A percentile compares a stretch with the other conserved stretches of the same genome.
Evolutionary conservation across 2,113 vertebrate genomes (phyloP).

Genomic region (Aphelocoma coerulescens): DNA sequence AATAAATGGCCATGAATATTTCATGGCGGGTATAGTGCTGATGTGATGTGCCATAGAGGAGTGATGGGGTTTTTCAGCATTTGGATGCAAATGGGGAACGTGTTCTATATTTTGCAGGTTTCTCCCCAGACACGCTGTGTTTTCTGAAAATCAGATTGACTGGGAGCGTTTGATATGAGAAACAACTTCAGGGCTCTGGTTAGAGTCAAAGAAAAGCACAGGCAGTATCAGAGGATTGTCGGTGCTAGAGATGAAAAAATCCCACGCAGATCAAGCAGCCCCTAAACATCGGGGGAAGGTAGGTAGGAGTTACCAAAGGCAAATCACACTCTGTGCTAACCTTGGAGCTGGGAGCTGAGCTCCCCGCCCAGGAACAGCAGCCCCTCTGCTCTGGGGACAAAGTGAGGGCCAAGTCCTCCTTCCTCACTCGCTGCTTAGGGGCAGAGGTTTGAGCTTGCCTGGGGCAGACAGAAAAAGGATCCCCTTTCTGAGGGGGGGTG

Average conservation of each 20-base stretch:
- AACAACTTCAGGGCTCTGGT: constrained; percentile 28
- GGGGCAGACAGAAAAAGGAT: neutral
- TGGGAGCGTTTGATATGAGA: constrained; percentile 39
- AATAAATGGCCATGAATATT: constrained; percentile 60
- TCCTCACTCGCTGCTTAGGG: neutral
- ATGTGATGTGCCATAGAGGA: neutral
- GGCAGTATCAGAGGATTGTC: neutral
- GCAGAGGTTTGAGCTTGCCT: neutral
- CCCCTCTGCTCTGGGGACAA: neutral
- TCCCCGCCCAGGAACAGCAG: neutral
- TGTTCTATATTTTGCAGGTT: constrained; percentile 39
- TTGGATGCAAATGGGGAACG: constrained; percentile 31
- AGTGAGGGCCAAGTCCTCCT: neutral
- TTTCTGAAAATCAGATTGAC: constrained; percentile 36
- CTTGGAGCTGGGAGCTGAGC: neutral
- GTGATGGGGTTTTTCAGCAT: constrained; percentile 7
- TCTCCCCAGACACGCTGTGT: constrained; percentile 5
- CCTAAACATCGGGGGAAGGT: neutral
- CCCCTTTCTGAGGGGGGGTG: neutral
- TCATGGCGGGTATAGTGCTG: neutral
- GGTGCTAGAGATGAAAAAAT: neutral
- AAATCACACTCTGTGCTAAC: neutral
- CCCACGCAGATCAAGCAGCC: neutral
- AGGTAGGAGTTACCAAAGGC: neutral
- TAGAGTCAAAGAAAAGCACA: neutral